Percentiles rank a stretch among this genome's conserved stretches.
These are phyloP conservation scores for Chloebia gouldiae DNA, from an alignment of 2,113 vertebrate species.

Conservation along the genomic window DNA sequence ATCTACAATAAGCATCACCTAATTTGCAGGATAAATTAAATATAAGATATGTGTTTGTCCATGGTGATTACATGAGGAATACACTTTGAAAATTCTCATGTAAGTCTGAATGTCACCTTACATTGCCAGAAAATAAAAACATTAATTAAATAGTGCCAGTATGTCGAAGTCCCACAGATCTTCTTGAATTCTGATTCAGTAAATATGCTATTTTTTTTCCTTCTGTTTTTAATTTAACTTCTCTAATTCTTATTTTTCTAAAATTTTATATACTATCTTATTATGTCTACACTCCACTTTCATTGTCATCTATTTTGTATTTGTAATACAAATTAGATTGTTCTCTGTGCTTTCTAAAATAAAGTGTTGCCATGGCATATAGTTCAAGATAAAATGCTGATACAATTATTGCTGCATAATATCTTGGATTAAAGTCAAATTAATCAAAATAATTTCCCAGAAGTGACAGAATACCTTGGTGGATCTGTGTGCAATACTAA, in stretches of 20 bases:
- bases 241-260: neutral
- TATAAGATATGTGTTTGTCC: neutral
- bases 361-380: neutral
- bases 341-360: neutral
- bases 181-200: neutral
- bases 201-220: neutral
- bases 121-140: neutral
- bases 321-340: neutral
- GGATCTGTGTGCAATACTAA: neutral
- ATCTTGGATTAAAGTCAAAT: neutral
- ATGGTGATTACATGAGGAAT: rapidly evolving
- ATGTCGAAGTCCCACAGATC: neutral
- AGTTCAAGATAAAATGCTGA: neutral
- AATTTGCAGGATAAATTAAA: neutral
- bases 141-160: neutral
- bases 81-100: neutral
- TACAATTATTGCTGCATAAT: neutral
- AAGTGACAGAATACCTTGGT: neutral
- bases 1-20: neutral
- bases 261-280: neutral
- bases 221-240: neutral
- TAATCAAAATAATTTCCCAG: neutral
- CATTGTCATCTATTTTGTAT: neutral
- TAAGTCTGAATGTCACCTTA: neutral
- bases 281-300: neutral